phyloP scores from a whole-genome alignment of 2,113 vertebrate genomes.

The Leptodactylus fuscus region DNA sequence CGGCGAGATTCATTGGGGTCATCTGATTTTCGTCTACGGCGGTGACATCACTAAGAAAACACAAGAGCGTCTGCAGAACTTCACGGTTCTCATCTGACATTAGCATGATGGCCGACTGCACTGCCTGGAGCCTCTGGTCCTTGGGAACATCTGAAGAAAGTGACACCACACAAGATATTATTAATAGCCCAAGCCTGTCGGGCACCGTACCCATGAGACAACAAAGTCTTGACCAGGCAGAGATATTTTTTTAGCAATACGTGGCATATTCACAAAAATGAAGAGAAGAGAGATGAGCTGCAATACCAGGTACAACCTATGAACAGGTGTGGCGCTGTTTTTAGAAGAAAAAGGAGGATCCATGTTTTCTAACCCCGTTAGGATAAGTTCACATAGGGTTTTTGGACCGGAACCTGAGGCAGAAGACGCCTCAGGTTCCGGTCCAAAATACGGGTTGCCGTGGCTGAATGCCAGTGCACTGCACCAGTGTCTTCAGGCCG shows the following conservation, averaged over 20 bases:
- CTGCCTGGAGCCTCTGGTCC: slow-evolving; percentile 91
- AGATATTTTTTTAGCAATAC: background rate
- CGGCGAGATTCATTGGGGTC: slow-evolving; percentile 97
- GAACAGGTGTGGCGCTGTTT: too few relatives aligned
- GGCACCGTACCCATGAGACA: background rate
- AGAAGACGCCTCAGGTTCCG: too few relatives aligned
- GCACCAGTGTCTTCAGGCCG: too few relatives aligned
- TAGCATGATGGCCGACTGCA: slow-evolving; percentile 93
- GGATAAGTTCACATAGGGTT: too few relatives aligned
- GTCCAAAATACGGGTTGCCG: too few relatives aligned
- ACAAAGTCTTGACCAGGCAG: background rate
- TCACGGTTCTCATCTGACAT: slow-evolving; percentile 96
- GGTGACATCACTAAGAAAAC: slow-evolving; percentile 92
- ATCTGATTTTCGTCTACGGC: slow-evolving; percentile 96
- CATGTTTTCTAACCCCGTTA: too few relatives aligned
- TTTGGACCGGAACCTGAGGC: too few relatives aligned
- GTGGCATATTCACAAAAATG: background rate
- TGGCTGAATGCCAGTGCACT: too few relatives aligned
- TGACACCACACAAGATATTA: background rate
- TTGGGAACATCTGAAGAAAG: slow-evolving; percentile 87
- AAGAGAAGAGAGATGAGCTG: too few relatives aligned
- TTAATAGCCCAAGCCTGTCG: background rate
- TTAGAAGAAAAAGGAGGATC: too few relatives aligned
- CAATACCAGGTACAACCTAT: too few relatives aligned
- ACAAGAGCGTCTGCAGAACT: slow-evolving; percentile 90